These are phyloP conservation scores for Microtus pennsylvanicus DNA, from an alignment of 2,113 vertebrate species.

Conservation along the genomic window DNA sequence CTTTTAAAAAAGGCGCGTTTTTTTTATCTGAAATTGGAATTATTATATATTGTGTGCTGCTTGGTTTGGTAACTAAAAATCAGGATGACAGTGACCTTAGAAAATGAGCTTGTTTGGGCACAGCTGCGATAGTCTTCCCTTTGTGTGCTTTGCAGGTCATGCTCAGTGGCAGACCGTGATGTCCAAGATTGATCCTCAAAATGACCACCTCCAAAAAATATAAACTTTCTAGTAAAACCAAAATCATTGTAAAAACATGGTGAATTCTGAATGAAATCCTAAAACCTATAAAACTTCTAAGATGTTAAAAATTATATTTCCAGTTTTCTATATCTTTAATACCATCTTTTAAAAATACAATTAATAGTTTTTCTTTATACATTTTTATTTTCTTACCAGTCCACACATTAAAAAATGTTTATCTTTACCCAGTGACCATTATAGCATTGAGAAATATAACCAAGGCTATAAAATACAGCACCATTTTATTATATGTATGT, in stretches of 20 bases:
- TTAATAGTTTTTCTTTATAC: background rate
- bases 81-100: background rate
- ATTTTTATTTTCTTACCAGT: slow-evolving; percentile 20
- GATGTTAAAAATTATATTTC: slow-evolving; percentile 9
- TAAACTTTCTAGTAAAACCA: background rate
- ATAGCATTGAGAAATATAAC: background rate
- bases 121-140: background rate
- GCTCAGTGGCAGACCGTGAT: background rate
- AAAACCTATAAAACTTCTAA: background rate
- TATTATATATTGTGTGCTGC: background rate
- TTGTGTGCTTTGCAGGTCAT: background rate
- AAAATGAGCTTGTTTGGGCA: background rate
- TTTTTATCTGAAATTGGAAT: background rate
- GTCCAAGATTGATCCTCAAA: background rate
- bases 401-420: slow-evolving; percentile 36
- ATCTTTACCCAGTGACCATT: background rate
- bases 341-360: background rate
- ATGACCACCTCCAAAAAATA: background rate
- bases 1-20: background rate
- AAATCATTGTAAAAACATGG: background rate
- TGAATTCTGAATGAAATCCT: background rate
- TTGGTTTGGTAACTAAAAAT: slow-evolving; percentile 44
- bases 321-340: background rate
- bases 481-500: background rate
- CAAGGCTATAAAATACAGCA: background rate